phyloP scores from a whole-genome alignment of 2,888 invertebrate genomes.

The Yponomeuta malinellus region DNA sequence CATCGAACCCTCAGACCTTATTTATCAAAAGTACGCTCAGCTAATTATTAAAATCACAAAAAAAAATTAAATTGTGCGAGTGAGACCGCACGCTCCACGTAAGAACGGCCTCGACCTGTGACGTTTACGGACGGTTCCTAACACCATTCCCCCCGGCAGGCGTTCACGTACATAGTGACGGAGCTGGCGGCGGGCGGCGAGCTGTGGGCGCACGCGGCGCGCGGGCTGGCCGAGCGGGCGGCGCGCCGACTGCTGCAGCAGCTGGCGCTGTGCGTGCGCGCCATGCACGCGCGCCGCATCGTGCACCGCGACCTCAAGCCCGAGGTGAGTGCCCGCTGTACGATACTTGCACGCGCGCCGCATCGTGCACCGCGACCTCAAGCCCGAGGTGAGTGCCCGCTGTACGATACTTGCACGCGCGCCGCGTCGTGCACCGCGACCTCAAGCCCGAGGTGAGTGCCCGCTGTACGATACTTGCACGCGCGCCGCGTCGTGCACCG shows the following conservation, averaged over 20 bases:
- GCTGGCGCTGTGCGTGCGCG: constrained; percentile 87
- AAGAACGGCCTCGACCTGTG: too few relatives aligned
- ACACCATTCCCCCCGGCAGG: constrained; percentile 42
- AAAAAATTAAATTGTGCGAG: too few relatives aligned
- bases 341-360: constrained; percentile 88
- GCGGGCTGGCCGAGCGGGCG: constrained; percentile 83
- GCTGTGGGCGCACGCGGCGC: constrained; percentile 71
- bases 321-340: constrained; percentile 86
- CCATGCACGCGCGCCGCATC: constrained; percentile 88
- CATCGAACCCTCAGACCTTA: too few relatives aligned
- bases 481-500: constrained; percentile 89
- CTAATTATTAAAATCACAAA: too few relatives aligned
- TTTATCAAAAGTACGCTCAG: too few relatives aligned
- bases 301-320: constrained; percentile 97
- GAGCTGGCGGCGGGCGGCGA: constrained; percentile 92
- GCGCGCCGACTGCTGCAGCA: constrained; percentile 89
- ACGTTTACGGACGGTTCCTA: too few relatives aligned
- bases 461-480: constrained; percentile 86
- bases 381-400: constrained; percentile 84
- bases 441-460: too few relatives aligned
- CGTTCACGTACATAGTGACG: constrained; percentile 92
- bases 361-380: constrained; percentile 94
- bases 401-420: too few relatives aligned
- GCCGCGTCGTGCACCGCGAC: too few relatives aligned
- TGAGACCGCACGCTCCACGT: too few relatives aligned